Evolutionary conservation across 1,140 invertebrate species (phyloP).

Genomic region (Brachionus plicatilis): DNA sequence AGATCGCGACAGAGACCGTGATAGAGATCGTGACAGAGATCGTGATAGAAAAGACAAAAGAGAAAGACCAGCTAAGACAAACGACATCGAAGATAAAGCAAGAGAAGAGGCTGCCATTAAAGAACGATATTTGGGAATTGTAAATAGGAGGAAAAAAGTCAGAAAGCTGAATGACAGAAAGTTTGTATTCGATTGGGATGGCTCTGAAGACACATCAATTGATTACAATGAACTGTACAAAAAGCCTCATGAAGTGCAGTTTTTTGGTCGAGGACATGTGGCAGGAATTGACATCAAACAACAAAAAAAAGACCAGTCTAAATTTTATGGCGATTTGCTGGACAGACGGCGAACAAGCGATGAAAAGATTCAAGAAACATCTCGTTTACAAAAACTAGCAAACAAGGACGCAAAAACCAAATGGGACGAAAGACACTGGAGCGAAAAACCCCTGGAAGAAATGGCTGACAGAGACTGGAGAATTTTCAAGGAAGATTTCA

Average conservation of each 20-base stretch:
- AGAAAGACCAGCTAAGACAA: conserved; percentile 23
- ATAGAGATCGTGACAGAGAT: conserved; percentile 45
- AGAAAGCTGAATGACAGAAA: conserved; percentile 91
- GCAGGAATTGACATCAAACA: conserved; percentile 88
- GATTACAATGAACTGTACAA: conserved; percentile 97
- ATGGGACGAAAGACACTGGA: conserved; percentile 98
- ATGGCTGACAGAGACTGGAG: conserved; percentile 99
- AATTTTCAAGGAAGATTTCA: conserved; percentile 99
- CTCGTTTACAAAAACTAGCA: conserved; percentile 84
- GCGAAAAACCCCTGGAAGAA: conserved; percentile 82
- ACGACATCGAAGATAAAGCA: conserved; percentile 10
- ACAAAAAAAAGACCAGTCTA: conserved; percentile 92
- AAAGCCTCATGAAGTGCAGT: conserved; percentile 87
- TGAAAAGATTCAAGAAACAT: conserved; percentile 95
- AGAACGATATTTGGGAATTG: conserved; percentile 83
- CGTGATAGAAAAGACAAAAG: conserved; percentile 47
- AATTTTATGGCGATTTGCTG: conserved; percentile 92
- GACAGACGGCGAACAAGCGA: conserved; percentile 89
- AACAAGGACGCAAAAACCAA: conserved; percentile 94
- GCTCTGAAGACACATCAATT: conserved; percentile 89
- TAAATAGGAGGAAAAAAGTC: conserved; percentile 83
- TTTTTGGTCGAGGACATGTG: conserved; percentile 92
- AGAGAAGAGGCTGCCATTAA: conserved; percentile 42
- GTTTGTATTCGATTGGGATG: conserved; percentile 99
- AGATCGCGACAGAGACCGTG: conserved; percentile 44